A percentile compares a stretch with the other conserved stretches of the same genome.
phyloP scores from a whole-genome alignment of 53 echinoderm and acorn worm species.

The Echinometra lucunter region DNA sequence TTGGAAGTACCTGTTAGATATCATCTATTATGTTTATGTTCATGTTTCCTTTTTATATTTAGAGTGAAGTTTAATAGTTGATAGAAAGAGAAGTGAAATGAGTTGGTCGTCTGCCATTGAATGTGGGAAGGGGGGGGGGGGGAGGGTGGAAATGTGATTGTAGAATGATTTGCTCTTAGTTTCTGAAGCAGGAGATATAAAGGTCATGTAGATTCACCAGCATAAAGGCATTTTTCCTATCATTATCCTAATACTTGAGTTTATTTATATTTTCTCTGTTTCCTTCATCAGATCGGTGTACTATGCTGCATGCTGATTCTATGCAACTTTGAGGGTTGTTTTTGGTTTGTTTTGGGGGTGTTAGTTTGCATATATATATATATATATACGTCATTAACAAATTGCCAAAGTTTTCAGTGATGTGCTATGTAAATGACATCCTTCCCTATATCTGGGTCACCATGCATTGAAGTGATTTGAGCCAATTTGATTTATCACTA shows the following conservation, averaged over 20 bases:
- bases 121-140: background rate
- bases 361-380: background rate
- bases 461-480: background rate
- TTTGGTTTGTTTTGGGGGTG: background rate
- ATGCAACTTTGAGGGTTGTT: constrained; percentile 1
- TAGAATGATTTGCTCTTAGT: background rate
- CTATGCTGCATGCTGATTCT: constrained; percentile 32
- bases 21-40: constrained; percentile 33
- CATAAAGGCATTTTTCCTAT: background rate
- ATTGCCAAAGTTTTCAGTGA: constrained; percentile 35
- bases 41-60: constrained; percentile 44
- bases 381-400: background rate
- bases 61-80: constrained; percentile 27
- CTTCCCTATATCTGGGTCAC: background rate
- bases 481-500: background rate
- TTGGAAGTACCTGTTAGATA: constrained; percentile 48
- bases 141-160: background rate
- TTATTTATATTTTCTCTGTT: background rate
- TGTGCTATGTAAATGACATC: background rate
- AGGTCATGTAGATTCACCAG: background rate
- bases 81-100: background rate
- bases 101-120: constrained; percentile 2
- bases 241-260: background rate
- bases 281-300: background rate
- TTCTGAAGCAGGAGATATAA: constrained; percentile 42